Base-by-base conservation (phyloP, 2,113 vertebrate genomes). In the Strix uralensis region DNA sequence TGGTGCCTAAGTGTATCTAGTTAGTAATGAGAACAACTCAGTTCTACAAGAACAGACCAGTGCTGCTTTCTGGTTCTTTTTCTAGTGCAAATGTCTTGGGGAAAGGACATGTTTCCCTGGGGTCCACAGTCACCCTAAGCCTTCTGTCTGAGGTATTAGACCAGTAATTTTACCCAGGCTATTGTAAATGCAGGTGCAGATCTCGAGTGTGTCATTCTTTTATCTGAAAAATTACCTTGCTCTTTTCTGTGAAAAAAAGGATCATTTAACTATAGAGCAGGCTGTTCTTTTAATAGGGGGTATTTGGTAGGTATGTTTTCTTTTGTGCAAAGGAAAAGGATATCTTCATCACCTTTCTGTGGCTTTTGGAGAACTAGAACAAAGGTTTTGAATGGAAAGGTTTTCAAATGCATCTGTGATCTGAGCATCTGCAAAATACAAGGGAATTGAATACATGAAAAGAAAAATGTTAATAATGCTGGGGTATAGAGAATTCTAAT, bases 341-440 rank as follows among this genome's bases (percentile, higher is more conserved):
- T 67, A 46, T 88, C 70, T 87, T 85, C 88, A 77, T 81, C 89
- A 90, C 54, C 74, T 87, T 74, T 84, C 78, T 52, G 38, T 47
- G 42, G 66, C 30, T 82, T 77, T 63, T 81, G 74, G 65, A 93
- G 90, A 86, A 40, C 65, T 79, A 74, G 80, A 92, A 93, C 81
- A 87, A 95, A 93, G 85, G 46, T 34, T 85, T 51, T 61, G 55
- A 72, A 72, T 21, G 59, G 65, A 71, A 30, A 92, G 83, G 88
- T 49, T 96, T 97, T 95, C 90, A 90, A 94, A 95, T 58, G 74
- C 96, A 96, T 87, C 92, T 94, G 92, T 86, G 81, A 90, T 90
- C 81, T 55, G 88, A 92, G 90, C 95, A 96, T 88, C 91, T 95
- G 92, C 86, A 86, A 62, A 96, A 90, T 52, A 96, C 51, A 86